Evolutionary conservation across 2,888 invertebrate species (phyloP), one percentile per base, ranked within the genome.

Genomic region (Zhengitettix transpicula): DNA sequence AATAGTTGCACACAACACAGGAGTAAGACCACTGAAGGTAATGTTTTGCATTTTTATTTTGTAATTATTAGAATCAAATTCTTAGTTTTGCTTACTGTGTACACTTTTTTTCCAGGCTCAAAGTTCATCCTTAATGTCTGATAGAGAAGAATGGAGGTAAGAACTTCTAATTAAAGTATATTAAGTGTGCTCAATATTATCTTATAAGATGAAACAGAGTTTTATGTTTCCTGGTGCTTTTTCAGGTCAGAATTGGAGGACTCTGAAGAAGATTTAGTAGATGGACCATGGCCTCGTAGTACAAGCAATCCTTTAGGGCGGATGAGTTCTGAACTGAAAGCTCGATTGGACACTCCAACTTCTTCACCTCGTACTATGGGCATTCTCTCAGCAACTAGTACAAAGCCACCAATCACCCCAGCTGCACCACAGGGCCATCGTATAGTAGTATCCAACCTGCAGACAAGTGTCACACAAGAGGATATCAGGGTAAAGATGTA

Each of bases 381-480:
- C 11, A 70, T 70, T 61, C 66, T 74, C 56, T 67, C 71, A 64
- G 78, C 69, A 12, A 68, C 74, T 28, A 16, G 56, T 41, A 5
- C 7, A 28, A 28, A 28, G 7, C 58, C 42, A 40, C 15, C 58
- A 44, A 12, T 60, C 42, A 57, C 63, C 10, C n/a, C 58, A 41
- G 52, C 59, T 40, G 16, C 58, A 11, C 58, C 60, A 7, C 74
- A 81, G 7, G 92, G 93, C 54, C 91, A 85, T 72, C 80, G 92
- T 68, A 89, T 95, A 69, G 84, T 92, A 58, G 92, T 96, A 2
- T 91, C 93, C 65, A 96, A 95, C 77, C 79, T 96, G 64, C 87
- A 92, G 68, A 78, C 80, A 40, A 84, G 86, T 65, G 95, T 95
- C 8, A 90, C 92, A 14, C 88, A 89, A 66, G 88, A 89, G 67